phyloP scores from a whole-genome alignment of 2,888 invertebrate species.

The Cantharis rufa region DNA sequence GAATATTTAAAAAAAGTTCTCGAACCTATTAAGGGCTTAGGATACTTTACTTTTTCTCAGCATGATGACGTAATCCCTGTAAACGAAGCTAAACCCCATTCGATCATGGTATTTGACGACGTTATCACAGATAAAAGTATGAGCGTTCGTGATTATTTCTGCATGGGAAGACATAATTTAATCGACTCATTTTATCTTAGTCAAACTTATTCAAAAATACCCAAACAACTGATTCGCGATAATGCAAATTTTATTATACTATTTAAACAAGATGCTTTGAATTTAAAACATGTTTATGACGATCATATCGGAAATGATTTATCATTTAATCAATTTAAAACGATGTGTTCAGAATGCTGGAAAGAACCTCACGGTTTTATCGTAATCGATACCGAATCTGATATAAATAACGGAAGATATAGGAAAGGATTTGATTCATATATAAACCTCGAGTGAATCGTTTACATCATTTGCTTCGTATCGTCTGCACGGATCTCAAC shows the following conservation, averaged over 20 bases:
- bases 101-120: slow-evolving; percentile 49
- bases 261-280: not conserved
- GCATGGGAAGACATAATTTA: slow-evolving; percentile 41
- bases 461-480: too few species aligned
- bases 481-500: too few species aligned
- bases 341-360: not conserved
- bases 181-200: slow-evolving; percentile 39
- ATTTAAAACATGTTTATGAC: not conserved
- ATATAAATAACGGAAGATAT: too few species aligned
- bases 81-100: slow-evolving; percentile 38
- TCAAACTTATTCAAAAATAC: slow-evolving; percentile 39
- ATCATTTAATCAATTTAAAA: not conserved
- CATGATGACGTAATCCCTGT: slow-evolving; percentile 32
- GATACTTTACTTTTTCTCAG: not conserved
- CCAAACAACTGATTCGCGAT: slow-evolving; percentile 46
- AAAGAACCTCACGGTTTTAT: too few species aligned
- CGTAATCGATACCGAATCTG: too few species aligned
- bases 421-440: too few species aligned
- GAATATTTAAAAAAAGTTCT: slow-evolving; percentile 32
- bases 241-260: slow-evolving; percentile 33
- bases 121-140: slow-evolving; percentile 43
- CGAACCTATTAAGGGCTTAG: slow-evolving; percentile 30
- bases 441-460: too few species aligned
- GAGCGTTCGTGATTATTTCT: slow-evolving; percentile 41
- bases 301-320: not conserved